These are phyloP conservation scores for Nasonia vitripennis DNA, from an alignment of 1,140 invertebrate species.

Conservation along the genomic window DNA sequence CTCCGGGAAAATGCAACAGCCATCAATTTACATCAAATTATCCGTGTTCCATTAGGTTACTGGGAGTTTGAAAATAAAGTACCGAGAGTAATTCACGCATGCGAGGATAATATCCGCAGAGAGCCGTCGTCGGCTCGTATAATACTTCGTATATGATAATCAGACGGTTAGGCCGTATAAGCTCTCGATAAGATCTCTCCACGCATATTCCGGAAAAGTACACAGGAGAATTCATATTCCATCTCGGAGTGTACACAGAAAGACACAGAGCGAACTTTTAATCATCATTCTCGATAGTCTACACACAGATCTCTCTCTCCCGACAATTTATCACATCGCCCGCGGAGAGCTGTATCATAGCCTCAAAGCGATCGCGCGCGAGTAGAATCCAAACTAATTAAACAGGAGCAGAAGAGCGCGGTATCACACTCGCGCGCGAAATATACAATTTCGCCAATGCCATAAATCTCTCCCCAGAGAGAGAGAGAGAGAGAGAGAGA, in stretches of 20 bases:
- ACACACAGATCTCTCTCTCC: not conserved
- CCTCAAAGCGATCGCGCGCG: not conserved
- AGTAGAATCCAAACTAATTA: not conserved
- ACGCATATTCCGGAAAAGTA: no score
- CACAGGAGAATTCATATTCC: no score
- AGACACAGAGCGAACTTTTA: not conserved
- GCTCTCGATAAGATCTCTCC: no score
- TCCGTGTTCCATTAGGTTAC: slow-evolving; percentile 28
- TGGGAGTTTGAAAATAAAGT: no score
- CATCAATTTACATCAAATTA: slow-evolving; percentile 44
- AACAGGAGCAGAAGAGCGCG: not conserved
- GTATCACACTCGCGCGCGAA: not conserved
- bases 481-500: no score
- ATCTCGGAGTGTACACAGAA: no score
- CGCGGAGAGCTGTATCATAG: not conserved
- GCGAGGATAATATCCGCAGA: no score
- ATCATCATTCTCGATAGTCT: not conserved
- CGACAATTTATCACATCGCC: not conserved
- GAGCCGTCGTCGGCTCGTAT: no score
- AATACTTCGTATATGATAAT: no score
- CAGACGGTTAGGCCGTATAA: no score
- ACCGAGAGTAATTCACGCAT: no score
- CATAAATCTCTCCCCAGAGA: not conserved
- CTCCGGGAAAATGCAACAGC: slow-evolving; percentile 25
- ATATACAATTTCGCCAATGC: not conserved